These are phyloP conservation scores for Microplitis manilae DNA, from an alignment of 2,888 invertebrate genomes.

Conservation along the genomic window DNA sequence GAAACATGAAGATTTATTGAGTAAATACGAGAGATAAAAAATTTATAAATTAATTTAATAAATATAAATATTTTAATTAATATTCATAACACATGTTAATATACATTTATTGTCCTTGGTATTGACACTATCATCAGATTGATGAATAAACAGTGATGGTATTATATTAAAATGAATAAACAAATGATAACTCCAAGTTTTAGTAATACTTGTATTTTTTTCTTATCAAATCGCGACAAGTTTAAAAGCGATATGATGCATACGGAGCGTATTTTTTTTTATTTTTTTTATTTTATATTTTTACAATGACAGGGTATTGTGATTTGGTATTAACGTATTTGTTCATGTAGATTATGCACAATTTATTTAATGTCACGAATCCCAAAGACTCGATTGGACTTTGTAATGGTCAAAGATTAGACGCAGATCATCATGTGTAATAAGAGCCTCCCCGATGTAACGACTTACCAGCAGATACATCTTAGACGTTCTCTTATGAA, in stretches of 20 bases:
- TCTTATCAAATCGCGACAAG: conserved; percentile 16
- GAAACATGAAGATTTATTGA: neutral
- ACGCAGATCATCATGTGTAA: conserved; percentile 58
- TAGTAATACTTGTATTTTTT: neutral
- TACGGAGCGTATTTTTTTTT: neutral
- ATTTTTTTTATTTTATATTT: neutral
- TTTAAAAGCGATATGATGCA: neutral
- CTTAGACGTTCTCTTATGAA: conserved; percentile 58
- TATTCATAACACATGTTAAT: neutral
- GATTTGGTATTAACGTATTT: conserved; percentile 3
- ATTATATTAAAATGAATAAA: neutral
- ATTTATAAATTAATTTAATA: neutral
- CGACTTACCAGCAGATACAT: conserved; percentile 60
- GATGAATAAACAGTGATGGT: neutral
- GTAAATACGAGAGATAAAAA: neutral
- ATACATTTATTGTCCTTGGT: neutral
- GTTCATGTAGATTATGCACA: conserved; percentile 16
- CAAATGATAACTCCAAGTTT: neutral
- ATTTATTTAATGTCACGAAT: conserved; percentile 41
- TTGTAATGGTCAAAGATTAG: conserved; percentile 69
- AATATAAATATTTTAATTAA: neutral
- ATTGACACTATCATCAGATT: neutral
- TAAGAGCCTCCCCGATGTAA: conserved; percentile 61
- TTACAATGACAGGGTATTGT: neutral
- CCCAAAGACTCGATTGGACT: conserved; percentile 61